These are phyloP conservation scores for Sebastes trivittatus DNA, from an alignment of 2,797 vertebrate genomes.

Conservation along the genomic window DNA sequence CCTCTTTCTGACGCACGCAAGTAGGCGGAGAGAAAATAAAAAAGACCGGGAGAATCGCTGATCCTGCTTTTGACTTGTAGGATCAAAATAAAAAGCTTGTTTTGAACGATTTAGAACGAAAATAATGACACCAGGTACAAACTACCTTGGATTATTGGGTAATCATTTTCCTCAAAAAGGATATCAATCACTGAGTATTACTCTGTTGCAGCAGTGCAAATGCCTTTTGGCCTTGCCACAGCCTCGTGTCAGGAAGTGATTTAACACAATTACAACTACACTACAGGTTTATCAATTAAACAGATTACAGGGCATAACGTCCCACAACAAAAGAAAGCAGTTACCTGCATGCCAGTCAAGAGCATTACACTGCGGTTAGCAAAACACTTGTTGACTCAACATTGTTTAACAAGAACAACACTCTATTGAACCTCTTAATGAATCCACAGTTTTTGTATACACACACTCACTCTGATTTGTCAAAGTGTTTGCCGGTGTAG, in stretches of 20 bases:
- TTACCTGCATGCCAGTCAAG: background rate
- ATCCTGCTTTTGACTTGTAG: too few species aligned
- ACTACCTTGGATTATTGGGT: background rate
- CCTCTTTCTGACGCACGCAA: too few species aligned
- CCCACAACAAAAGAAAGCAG: background rate
- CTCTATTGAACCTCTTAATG: background rate
- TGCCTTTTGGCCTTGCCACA: background rate
- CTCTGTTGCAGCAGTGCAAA: background rate
- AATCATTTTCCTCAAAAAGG: background rate
- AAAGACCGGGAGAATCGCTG: too few species aligned
- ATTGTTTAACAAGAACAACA: background rate
- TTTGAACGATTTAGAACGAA: too few species aligned
- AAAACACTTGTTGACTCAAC: background rate
- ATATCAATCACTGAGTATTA: background rate
- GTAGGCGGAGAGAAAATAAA: too few species aligned
- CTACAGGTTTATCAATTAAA: slow-evolving; percentile 1
- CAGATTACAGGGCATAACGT: background rate
- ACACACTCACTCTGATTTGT: slow-evolving; percentile 85
- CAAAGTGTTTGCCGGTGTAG: slow-evolving; percentile 91
- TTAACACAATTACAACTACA: slow-evolving; percentile 24
- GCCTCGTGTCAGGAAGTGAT: background rate
- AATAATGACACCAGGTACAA: too few species aligned
- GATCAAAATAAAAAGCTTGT: too few species aligned
- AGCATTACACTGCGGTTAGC: background rate
- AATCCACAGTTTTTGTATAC: background rate